Conservation (phyloP, 2,113 vertebrate genomes). For the Podiceps cristatus region DNA sequence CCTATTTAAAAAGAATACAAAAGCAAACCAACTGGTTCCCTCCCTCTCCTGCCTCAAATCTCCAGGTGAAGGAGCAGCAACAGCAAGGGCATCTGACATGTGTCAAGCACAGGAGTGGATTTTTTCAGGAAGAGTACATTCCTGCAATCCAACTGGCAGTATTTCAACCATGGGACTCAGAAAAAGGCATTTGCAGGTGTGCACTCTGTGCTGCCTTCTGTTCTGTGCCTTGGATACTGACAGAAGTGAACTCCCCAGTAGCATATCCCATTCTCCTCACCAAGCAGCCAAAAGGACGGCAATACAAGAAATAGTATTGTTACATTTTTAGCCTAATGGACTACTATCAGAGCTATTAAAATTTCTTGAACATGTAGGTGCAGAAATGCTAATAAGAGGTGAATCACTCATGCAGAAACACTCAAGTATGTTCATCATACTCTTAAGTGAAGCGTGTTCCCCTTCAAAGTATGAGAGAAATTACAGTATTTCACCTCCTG, state of each 20-base stretch:
- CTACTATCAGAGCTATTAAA: neutral
- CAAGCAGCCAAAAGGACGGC: neutral
- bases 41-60: neutral
- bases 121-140: neutral
- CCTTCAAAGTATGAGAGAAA: neutral
- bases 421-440: neutral
- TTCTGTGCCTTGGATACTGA: rapidly evolving
- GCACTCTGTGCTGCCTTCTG: neutral
- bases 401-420: constrained; percentile 4
- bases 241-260: neutral
- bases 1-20: neutral
- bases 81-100: neutral
- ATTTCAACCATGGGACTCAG: neutral
- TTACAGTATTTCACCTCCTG: neutral
- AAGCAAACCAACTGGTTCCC: too few relatives aligned
- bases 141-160: neutral
- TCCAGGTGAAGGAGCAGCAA: neutral
- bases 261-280: neutral
- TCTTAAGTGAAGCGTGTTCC: neutral
- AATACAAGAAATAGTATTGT: neutral
- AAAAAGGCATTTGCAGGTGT: neutral
- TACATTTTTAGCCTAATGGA: neutral
- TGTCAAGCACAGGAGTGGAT: neutral
- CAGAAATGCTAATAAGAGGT: neutral
- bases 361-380: neutral